A percentile compares a stretch with the other conserved stretches of the same genome.
Conservation (phyloP, 2,888 invertebrate genomes). For the Caenorhabditis sp. region DNA sequence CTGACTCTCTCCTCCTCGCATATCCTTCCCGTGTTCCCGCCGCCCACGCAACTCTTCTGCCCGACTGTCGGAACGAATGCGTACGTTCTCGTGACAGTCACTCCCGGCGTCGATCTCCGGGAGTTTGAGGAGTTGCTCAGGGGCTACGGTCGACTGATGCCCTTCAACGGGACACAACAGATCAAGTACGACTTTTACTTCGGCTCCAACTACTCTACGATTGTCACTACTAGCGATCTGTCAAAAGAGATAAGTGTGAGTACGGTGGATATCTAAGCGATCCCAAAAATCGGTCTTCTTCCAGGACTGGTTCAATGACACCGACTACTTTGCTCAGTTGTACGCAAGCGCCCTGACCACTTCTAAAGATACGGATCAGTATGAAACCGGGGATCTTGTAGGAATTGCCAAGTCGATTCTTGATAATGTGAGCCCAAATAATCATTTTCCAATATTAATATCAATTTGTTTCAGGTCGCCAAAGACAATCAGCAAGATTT, state of each 20-base stretch:
- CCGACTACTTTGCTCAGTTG: constrained; percentile 3
- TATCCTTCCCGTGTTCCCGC: constrained; percentile 8
- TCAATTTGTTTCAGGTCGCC: constrained; percentile 38
- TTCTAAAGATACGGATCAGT: neutral
- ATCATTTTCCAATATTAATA: neutral
- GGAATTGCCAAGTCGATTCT: constrained; percentile 32
- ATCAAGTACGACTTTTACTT: constrained; percentile 56
- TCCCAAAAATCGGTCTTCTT: neutral
- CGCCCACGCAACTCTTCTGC: constrained; percentile 52
- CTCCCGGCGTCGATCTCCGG: constrained; percentile 24
- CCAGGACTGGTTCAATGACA: constrained; percentile 49
- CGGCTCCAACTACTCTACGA: constrained; percentile 46
- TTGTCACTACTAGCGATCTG: constrained; percentile 32
- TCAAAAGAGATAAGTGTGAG: constrained; percentile 41
- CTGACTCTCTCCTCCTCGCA: neutral
- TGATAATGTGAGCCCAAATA: constrained; percentile 15
- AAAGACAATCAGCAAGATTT: constrained; percentile 59
- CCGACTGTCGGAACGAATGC: constrained; percentile 63
- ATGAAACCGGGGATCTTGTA: constrained; percentile 22
- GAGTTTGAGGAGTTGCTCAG: constrained; percentile 48
- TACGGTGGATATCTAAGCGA: neutral
- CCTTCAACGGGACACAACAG: constrained; percentile 22
- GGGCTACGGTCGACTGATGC: constrained; percentile 56
- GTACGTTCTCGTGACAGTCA: constrained; percentile 60
- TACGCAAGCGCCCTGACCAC: constrained; percentile 18